These are phyloP conservation scores for Geophilus truncorum DNA, from an alignment of 2,888 invertebrate genomes.

Conservation along the genomic window DNA sequence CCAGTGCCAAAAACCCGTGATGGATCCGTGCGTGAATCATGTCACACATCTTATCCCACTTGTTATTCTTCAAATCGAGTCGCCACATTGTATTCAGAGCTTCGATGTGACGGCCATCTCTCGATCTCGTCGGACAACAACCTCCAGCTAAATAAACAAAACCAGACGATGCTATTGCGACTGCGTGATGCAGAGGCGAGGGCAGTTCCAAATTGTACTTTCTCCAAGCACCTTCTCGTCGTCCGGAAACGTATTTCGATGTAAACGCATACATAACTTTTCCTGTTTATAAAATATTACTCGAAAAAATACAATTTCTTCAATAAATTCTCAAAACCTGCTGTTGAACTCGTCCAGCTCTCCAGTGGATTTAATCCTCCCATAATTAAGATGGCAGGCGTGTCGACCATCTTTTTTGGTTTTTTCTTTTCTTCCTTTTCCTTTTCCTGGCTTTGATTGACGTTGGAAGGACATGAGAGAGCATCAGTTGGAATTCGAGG, in stretches of 20 bases:
- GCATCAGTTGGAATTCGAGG: not conserved
- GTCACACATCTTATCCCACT: conserved; percentile 16
- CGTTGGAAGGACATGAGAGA: not conserved
- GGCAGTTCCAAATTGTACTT: not conserved
- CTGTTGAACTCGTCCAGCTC: not conserved
- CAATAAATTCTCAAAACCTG: not conserved
- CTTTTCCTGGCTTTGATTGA: no score
- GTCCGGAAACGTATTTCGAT: not conserved
- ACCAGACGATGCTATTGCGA: not conserved
- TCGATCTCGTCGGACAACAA: conserved; percentile 27
- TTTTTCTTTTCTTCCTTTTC: not conserved
- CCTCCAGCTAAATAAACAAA: not conserved
- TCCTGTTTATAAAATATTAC: not conserved
- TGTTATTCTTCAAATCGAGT: not conserved
- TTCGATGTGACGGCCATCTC: conserved; percentile 23
- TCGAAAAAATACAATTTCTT: not conserved
- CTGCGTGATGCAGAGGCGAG: conserved; percentile 2
- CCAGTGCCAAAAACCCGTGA: not conserved
- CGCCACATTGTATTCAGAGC: conserved; percentile 27
- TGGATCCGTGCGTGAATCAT: conserved; percentile 29
- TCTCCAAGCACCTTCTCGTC: not conserved
- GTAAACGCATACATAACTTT: not conserved
- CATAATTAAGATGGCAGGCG: not conserved
- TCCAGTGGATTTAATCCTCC: conserved; percentile 29
- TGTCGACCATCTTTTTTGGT: not conserved